Percentiles rank a stretch among this genome's conserved stretches.
Conservation (phyloP, 2,888 invertebrate species). For the Pegoplata infirma region DNA sequence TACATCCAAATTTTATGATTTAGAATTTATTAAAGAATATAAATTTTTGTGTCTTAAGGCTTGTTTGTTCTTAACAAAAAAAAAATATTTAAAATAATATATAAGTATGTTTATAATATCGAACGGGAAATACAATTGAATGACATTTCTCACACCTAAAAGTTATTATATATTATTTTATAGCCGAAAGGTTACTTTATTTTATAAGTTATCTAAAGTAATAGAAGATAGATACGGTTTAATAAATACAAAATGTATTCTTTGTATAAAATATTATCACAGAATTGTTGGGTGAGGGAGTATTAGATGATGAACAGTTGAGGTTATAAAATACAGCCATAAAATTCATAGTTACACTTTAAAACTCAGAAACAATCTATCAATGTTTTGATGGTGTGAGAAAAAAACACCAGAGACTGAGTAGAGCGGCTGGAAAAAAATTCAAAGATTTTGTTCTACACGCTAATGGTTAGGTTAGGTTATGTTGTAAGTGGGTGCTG, state of each 20-base stretch:
- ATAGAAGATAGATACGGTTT: conserved; percentile 3
- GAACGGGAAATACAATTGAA: conserved; percentile 14
- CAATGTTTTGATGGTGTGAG: background rate
- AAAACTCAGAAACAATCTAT: conserved; percentile 42
- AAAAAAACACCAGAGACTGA: background rate
- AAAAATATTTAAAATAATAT: conserved; percentile 19
- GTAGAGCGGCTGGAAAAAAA: background rate
- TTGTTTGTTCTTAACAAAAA: too few relatives aligned
- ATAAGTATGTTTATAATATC: background rate
- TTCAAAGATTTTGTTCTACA: too few relatives aligned
- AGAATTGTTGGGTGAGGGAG: background rate
- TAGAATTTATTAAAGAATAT: conserved; percentile 9
- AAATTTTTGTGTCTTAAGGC: background rate
- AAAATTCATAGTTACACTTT: conserved; percentile 44
- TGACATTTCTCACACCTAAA: conserved; percentile 31
- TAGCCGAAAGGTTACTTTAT: conserved; percentile 26
- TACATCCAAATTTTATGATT: conserved; percentile 14
- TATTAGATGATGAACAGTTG: conserved; percentile 2
- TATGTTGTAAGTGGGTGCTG: too few relatives aligned
- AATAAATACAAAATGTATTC: conserved; percentile 10
- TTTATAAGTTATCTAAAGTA: background rate
- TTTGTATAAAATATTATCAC: conserved; percentile 4
- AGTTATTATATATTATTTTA: conserved; percentile 16
- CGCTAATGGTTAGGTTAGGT: too few relatives aligned
- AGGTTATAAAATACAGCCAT: conserved; percentile 29